Conservation (phyloP, 1,140 invertebrate genomes). For the Phocides pigmalion region DNA sequence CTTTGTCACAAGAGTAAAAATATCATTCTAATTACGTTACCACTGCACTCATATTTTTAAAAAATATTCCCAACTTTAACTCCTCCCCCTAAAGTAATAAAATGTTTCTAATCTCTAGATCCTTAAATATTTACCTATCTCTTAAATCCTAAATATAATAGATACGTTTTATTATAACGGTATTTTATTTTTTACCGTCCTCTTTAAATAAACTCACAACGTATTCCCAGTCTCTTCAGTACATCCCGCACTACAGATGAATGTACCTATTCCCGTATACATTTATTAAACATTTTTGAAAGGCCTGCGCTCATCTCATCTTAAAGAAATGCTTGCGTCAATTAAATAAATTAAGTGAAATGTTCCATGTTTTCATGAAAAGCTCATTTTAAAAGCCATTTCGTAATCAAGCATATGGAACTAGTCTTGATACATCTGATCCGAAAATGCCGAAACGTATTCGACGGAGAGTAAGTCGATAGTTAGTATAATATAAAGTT, state of each 20-base stretch:
- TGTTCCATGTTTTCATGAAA: neutral
- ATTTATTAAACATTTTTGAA: constrained; percentile 11
- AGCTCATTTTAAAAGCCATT: constrained; percentile 1
- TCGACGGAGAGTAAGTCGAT: constrained; percentile 49
- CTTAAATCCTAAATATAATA: neutral
- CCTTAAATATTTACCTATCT: neutral
- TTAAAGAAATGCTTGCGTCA: constrained; percentile 6
- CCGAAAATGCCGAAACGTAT: neutral
- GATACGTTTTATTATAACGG: neutral
- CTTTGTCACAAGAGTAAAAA: too few species aligned
- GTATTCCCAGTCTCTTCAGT: neutral
- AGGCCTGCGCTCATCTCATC: constrained; percentile 4
- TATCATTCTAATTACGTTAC: too few species aligned
- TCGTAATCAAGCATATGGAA: neutral
- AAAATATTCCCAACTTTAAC: too few species aligned
- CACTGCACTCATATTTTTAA: too few species aligned
- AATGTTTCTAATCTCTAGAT: neutral
- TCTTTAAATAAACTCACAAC: constrained; percentile 11
- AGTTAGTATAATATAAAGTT: constrained; percentile 51
- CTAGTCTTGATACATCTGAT: neutral
- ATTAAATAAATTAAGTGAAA: constrained; percentile 28
- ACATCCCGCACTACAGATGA: constrained; percentile 2
- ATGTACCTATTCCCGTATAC: constrained; percentile 7
- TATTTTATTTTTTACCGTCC: neutral
- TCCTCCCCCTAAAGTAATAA: too few species aligned